Percentiles rank a stretch among this genome's conserved stretches.
phyloP scores from a whole-genome alignment of 2,888 invertebrate species.

The Parnassius mnemosyne region DNA sequence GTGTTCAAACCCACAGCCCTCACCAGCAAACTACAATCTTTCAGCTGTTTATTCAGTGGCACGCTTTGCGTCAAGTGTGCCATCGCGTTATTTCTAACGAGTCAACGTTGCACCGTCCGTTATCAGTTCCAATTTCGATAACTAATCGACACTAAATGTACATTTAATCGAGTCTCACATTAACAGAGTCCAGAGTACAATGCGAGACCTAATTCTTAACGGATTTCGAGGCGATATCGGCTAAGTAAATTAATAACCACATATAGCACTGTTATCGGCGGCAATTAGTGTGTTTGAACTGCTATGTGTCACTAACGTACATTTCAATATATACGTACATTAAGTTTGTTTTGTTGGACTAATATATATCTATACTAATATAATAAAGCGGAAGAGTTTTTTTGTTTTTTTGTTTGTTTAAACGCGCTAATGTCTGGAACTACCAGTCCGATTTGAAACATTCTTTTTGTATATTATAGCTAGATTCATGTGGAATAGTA shows the following conservation, averaged over 20 bases:
- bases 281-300: background rate
- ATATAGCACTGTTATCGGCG: constrained; percentile 1
- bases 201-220: constrained; percentile 7
- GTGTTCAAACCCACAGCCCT: too few relatives aligned
- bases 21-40: too few relatives aligned
- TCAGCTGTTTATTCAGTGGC: too few relatives aligned
- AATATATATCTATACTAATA: too few relatives aligned
- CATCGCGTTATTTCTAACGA: background rate
- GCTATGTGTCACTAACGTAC: background rate
- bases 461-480: too few relatives aligned
- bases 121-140: background rate
- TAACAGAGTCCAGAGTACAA: constrained; percentile 9
- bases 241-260: constrained; percentile 7
- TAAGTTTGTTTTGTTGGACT: too few relatives aligned
- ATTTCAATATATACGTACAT: background rate
- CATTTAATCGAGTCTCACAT: constrained; percentile 1
- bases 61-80: background rate
- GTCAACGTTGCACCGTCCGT: background rate
- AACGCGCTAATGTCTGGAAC: too few relatives aligned
- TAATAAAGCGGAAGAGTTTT: too few relatives aligned
- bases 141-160: background rate
- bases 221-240: constrained; percentile 9
- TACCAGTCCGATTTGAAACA: too few relatives aligned
- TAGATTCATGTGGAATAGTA: too few relatives aligned
- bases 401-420: too few relatives aligned